Evolutionary conservation across 2,888 invertebrate species (phyloP), one percentile per base, ranked within the genome.

Genomic region (Erebia ligea): DNA sequence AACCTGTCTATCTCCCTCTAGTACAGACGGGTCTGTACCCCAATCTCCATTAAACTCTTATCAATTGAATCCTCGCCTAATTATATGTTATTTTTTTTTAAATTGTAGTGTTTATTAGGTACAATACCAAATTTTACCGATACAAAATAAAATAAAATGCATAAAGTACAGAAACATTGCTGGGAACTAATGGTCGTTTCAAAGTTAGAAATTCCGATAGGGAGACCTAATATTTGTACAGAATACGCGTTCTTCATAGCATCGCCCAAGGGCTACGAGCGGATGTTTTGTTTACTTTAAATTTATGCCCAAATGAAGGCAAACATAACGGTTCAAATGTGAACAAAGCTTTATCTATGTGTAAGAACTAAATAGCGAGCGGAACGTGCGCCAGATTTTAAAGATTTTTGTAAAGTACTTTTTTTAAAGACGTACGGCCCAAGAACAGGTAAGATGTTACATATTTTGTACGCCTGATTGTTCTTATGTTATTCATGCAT

Each of bases 271-370:
- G 74, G 77, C 75, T 75, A 73, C 40, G 63, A 72, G 70, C 82
- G 83, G 83, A 84, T 80, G 82, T 82, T 77, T 77, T 82, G 78
- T 83, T 82, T 84, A 78, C 76, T 76, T 76, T 78, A 79, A 77
- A 77, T 75, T 76, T 76, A 75, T 69, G 72, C 76, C 75, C 76
- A 84, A 86, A 84, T 79, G 80, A 81, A 86, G 81, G 79, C 81
- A 85, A 87, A 88, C 80, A 84, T 87, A 87, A 86, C 86, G 78
- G 80, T 79, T 69, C 67, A 56, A 73, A 64, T n/a, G 40, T 73
- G 77, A 84, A 88, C 87, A 87, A 86, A 84, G 82, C 80, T 73
- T 90, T 89, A 89, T 90, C 89, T 89, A 68, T 52, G 75, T 73
- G 73, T 81, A 78, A 75, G 80, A 88, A 86, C 85, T 85, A 87